phyloP scores from a whole-genome alignment of 2,888 invertebrate species.

The Sinelater perroti region DNA sequence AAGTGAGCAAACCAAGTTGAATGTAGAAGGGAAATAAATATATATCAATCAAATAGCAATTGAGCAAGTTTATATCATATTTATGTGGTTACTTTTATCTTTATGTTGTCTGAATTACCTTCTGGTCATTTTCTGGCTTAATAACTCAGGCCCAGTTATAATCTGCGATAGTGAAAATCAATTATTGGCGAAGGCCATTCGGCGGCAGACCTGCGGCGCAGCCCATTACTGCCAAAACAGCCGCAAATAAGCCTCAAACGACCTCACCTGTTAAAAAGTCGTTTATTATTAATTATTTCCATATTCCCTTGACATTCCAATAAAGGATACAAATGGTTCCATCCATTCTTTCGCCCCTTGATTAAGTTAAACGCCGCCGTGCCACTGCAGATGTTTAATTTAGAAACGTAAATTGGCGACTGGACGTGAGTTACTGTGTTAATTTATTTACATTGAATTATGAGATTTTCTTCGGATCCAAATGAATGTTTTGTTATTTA shows the following conservation, averaged over 20 bases:
- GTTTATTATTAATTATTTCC: not conserved
- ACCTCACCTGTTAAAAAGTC: not conserved
- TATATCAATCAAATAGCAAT: no score
- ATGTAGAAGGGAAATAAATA: no score
- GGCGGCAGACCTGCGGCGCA: no score
- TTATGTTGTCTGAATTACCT: no score
- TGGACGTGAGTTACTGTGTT: slow-evolving; percentile 40
- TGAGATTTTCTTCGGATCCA: slow-evolving; percentile 43
- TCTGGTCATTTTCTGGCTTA: no score
- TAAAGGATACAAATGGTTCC: slow-evolving; percentile 24
- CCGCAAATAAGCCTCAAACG: not conserved
- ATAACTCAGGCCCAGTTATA: no score
- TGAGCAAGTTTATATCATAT: no score
- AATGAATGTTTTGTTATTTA: slow-evolving; percentile 46
- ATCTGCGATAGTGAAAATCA: no score
- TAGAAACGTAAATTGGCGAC: slow-evolving; percentile 42
- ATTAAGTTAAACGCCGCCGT: slow-evolving; percentile 34
- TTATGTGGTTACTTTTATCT: no score
- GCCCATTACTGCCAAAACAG: no score
- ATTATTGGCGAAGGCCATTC: no score
- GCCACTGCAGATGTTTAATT: slow-evolving; percentile 41
- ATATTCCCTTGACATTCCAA: slow-evolving; percentile 10
- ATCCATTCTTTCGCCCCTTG: slow-evolving; percentile 22
- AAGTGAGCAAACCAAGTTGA: no score
- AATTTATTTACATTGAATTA: slow-evolving; percentile 46